Evolutionary conservation across 1,140 invertebrate genomes (phyloP), one percentile per base, ranked within the genome.

Genomic region (Ptiloglossa arizonensis): DNA sequence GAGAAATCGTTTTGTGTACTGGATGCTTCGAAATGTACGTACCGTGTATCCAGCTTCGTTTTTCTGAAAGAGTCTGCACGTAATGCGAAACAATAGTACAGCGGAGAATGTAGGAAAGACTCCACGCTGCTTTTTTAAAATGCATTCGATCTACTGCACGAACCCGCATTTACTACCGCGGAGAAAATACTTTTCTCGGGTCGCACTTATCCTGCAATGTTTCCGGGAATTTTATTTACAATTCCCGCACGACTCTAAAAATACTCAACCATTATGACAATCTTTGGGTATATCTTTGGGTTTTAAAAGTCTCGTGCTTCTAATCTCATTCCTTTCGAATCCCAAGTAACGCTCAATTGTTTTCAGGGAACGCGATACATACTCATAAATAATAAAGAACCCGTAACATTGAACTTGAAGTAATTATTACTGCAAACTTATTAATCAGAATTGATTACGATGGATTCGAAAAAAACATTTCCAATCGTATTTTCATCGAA

Each of bases 101-200:
- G 46, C 44, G 48, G 19, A 22, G 54, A 59, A 70, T 46, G 11
- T 59, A 35, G 8, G 59, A 70, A 57, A 70, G 27, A 11, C 38
- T 35, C 9, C 13, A 3, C 27, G 15, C 0, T 5, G 32, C 50
- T 41, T 44, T 59, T 41, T 32, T 22, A n/a, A 46, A 70, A 70
- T 70, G 68, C 68, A 70, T 70, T 46, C 54, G 54, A 70, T 56
- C 13, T 1, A 11, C 17, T 19, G 17, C 44, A 11, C n/a, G n/a
- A 17, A 5, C 35, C 24, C 38, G 52, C 52, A 8, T 70, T 70
- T 44, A 5, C 22, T 35, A 13, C 29, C 38, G n/a, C 38, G 13
- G 35, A 44, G 57, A 70, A 24, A 59, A 46, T 46, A 44, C 35
- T 35, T 9, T 41, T 46, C 19, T 11, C 38, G 3, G 15, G 54